Percentiles rank a stretch among this genome's conserved stretches.
Conservation (phyloP, 2,113 vertebrate species). For the Silurus glanis region DNA sequence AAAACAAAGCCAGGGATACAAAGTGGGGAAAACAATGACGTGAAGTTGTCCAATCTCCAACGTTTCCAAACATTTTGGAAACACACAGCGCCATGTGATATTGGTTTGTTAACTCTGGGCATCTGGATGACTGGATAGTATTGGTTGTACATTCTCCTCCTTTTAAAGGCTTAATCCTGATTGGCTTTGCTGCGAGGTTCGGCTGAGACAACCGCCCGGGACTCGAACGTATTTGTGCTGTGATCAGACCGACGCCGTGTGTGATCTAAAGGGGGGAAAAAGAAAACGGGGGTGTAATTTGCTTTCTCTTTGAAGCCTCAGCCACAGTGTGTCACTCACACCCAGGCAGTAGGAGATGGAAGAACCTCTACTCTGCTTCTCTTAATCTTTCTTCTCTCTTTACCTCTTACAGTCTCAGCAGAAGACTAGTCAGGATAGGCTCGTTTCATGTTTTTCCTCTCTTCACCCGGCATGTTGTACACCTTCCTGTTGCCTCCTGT, state of each 20-base stretch:
- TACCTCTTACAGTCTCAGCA: slow-evolving; percentile 12
- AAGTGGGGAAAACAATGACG: neutral
- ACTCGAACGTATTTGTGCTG: slow-evolving; percentile 22
- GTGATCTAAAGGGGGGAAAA: slow-evolving; percentile 23
- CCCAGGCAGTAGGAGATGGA: slow-evolving; percentile 34
- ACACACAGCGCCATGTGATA: neutral
- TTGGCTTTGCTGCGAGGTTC: slow-evolving; percentile 20
- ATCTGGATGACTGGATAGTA: neutral
- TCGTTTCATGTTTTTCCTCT: neutral
- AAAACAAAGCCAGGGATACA: neutral
- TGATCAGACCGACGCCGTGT: slow-evolving; percentile 31
- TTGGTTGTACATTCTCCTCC: neutral
- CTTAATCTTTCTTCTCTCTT: slow-evolving; percentile 16
- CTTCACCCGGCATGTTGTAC: neutral
- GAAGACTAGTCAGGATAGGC: slow-evolving; percentile 19
- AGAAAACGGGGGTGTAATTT: slow-evolving; percentile 39
- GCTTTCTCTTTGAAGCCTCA: slow-evolving; percentile 40
- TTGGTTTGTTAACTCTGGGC: slow-evolving; percentile 1
- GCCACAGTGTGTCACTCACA: slow-evolving; percentile 42
- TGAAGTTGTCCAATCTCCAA: neutral
- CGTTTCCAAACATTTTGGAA: neutral
- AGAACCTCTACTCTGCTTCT: neutral
- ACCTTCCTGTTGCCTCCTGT: slow-evolving; percentile 25
- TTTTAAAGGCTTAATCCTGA: neutral
- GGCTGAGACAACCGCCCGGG: slow-evolving; percentile 11